phyloP scores from a whole-genome alignment of 2,113 vertebrate species.

The Lophochroa leadbeateri region DNA sequence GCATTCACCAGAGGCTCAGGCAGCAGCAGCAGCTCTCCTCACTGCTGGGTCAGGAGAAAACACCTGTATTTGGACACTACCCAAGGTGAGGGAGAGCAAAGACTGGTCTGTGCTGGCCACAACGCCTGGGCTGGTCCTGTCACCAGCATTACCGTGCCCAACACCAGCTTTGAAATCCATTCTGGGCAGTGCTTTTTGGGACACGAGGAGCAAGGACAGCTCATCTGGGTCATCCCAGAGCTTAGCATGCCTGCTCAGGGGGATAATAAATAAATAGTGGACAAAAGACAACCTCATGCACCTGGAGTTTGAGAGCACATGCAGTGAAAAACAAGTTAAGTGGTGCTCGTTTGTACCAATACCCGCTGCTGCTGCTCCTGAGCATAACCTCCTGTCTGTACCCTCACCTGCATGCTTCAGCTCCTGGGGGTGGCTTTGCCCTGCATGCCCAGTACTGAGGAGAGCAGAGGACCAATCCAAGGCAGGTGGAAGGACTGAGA shows the following conservation, averaged over 20 bases:
- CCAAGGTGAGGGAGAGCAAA: not conserved
- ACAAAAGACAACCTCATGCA: not conserved
- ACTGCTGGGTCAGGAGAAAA: not conserved
- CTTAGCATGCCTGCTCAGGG: not conserved
- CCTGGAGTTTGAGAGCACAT: not conserved
- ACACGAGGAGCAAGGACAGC: not conserved
- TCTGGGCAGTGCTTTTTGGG: not conserved
- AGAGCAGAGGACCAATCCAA: not conserved
- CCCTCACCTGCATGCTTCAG: not conserved
- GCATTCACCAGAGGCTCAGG: not conserved
- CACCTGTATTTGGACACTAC: not conserved
- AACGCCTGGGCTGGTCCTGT: not conserved
- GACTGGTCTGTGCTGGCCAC: rapidly evolving
- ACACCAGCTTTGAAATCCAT: not conserved
- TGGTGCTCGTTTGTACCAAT: not conserved
- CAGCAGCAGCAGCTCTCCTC: not conserved
- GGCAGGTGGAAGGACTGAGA: rapidly evolving
- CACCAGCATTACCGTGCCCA: not conserved
- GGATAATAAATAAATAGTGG: not conserved
- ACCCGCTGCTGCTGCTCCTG: not conserved
- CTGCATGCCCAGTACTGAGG: no score
- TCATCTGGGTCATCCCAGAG: not conserved
- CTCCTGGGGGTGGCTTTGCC: not conserved
- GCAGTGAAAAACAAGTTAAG: not conserved
- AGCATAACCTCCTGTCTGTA: not conserved